phyloP scores from a whole-genome alignment of 1,140 invertebrate genomes.

The Magallana angulata region DNA sequence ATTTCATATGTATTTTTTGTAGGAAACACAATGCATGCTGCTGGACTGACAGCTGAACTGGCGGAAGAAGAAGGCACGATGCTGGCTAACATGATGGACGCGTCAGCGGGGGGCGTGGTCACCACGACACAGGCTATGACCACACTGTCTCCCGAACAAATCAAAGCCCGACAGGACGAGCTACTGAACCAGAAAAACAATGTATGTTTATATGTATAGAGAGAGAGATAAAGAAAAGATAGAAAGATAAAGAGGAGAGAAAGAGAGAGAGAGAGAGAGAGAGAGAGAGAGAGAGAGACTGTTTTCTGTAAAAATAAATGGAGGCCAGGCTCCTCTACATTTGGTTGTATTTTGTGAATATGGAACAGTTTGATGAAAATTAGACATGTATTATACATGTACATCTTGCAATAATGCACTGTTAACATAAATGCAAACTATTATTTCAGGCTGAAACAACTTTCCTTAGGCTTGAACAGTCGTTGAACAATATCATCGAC shows the following conservation, averaged over 20 bases:
- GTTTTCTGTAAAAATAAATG: too few species aligned
- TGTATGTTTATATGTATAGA: too few species aligned
- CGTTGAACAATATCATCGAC: constrained; percentile 48
- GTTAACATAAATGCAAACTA: too few species aligned
- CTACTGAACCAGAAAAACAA: background rate
- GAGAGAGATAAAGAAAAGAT: too few species aligned
- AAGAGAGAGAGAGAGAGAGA: too few species aligned
- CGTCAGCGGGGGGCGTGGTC: background rate
- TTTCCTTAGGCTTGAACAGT: constrained; percentile 49
- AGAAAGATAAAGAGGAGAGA: too few species aligned
- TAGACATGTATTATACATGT: too few species aligned
- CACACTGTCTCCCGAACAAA: constrained; percentile 41
- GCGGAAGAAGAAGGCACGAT: constrained; percentile 32
- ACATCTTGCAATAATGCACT: too few species aligned
- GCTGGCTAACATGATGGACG: background rate
- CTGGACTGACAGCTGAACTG: constrained; percentile 34
- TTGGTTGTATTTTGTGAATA: too few species aligned
- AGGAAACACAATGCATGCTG: constrained; percentile 47
- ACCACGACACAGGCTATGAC: background rate
- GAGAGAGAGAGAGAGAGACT: too few species aligned
- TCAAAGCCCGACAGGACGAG: constrained; percentile 31
- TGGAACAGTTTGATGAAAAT: too few species aligned
- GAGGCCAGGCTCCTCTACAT: too few species aligned
- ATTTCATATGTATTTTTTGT: background rate
- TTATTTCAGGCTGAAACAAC: constrained; percentile 53